These are phyloP conservation scores for Falcaria lacertinaria DNA, from an alignment of 2,888 invertebrate species.

Conservation along the genomic window DNA sequence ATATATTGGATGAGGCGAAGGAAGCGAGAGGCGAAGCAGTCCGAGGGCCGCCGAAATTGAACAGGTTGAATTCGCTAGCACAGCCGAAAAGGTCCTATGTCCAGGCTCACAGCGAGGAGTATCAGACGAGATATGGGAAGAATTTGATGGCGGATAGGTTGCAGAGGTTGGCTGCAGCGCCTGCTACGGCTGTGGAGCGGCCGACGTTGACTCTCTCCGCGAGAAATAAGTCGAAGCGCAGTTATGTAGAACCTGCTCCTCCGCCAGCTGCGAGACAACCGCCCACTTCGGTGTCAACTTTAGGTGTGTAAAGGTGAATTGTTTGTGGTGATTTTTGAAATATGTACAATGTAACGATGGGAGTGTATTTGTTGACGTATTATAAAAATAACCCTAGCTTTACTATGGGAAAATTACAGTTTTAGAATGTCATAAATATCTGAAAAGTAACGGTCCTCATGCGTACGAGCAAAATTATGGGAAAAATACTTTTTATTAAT, in stretches of 20 bases:
- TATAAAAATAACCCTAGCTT: too few species aligned
- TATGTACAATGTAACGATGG: slow-evolving; percentile 5
- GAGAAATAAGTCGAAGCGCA: slow-evolving; percentile 25
- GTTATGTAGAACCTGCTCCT: slow-evolving; percentile 16
- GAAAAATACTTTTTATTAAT: too few species aligned
- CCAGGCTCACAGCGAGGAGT: slow-evolving; percentile 53
- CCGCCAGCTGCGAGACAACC: slow-evolving; percentile 23
- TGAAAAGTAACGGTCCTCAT: too few species aligned
- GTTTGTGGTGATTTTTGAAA: slow-evolving; percentile 14
- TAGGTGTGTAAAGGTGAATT: slow-evolving; percentile 76
- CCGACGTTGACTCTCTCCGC: slow-evolving; percentile 11
- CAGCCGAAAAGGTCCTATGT: slow-evolving; percentile 62
- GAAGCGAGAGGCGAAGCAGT: slow-evolving; percentile 72
- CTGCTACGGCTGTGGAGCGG: slow-evolving; percentile 16
- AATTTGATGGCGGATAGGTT: slow-evolving; percentile 40
- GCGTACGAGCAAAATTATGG: too few species aligned
- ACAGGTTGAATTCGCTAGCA: slow-evolving; percentile 54
- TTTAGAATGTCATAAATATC: too few species aligned
- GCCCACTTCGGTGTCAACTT: slow-evolving; percentile 29
- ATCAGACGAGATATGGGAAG: slow-evolving; percentile 43
- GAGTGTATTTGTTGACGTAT: too few species aligned
- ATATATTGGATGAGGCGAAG: slow-evolving; percentile 63
- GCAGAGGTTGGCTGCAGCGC: slow-evolving; percentile 32
- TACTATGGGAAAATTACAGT: too few species aligned
- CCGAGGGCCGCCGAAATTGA: slow-evolving; percentile 52